A percentile compares a stretch with the other conserved stretches of the same genome.
Conservation (phyloP, 2,113 vertebrate species). For the Scolopax mira region DNA sequence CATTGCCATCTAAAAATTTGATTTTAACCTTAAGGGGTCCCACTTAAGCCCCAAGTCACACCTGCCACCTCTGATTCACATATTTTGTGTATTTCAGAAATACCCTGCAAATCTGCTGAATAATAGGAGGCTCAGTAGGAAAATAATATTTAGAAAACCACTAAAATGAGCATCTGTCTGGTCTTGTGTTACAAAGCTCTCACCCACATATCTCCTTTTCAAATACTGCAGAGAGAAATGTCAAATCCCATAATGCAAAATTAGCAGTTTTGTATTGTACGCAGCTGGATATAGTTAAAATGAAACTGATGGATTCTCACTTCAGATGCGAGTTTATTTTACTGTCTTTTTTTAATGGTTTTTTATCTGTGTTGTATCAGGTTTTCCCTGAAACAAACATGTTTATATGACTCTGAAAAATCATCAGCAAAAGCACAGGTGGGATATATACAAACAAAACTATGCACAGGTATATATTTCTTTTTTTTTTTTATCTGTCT, state of each 20-base stretch:
- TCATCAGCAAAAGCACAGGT: neutral
- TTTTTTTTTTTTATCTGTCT: neutral
- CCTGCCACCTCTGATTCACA: neutral
- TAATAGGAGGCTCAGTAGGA: neutral
- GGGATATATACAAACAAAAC: neutral
- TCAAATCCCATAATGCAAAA: neutral
- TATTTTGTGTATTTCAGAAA: slow-evolving; percentile 13
- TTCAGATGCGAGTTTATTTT: neutral
- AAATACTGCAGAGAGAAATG: neutral
- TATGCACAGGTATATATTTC: neutral
- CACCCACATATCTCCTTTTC: neutral
- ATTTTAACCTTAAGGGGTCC: neutral
- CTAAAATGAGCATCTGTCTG: neutral
- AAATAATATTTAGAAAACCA: neutral
- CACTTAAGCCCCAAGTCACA: neutral
- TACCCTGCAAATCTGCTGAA: neutral
- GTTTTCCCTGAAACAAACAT: neutral
- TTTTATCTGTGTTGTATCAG: neutral
- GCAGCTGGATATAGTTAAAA: neutral
- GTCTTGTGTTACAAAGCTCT: neutral
- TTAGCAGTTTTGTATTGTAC: neutral
- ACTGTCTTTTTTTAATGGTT: neutral
- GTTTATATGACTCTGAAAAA: neutral
- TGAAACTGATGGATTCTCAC: neutral
- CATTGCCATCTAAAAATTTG: neutral